Conservation (phyloP, 2,888 invertebrate genomes). For the Trachelus troglodyta region DNA sequence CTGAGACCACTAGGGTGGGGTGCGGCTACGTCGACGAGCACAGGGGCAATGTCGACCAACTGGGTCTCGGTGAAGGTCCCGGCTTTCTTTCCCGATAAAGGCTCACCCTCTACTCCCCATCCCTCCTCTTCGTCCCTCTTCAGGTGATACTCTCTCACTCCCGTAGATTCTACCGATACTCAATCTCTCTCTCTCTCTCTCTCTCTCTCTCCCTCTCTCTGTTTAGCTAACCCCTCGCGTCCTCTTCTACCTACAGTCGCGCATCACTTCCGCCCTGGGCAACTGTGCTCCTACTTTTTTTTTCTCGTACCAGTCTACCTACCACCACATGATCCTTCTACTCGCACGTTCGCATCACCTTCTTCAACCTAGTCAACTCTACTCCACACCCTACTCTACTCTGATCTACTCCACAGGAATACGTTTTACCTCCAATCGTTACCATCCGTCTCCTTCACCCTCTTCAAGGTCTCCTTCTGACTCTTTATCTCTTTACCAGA, state of each 20-base stretch:
- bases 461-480: constrained; percentile 1
- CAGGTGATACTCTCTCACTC: constrained; percentile 6
- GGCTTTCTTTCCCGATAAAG: constrained; percentile 24
- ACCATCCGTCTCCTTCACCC: too few relatives aligned
- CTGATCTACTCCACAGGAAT: too few relatives aligned
- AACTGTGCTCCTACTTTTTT: too few relatives aligned
- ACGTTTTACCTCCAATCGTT: too few relatives aligned
- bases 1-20: constrained; percentile 31
- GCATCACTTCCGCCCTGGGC: background rate
- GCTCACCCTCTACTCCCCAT: constrained; percentile 23
- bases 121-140: constrained; percentile 5
- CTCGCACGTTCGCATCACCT: background rate
- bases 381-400: too few relatives aligned
- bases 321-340: background rate
- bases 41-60: constrained; percentile 64
- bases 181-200: constrained; percentile 6
- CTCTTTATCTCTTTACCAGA: background rate
- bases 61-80: constrained; percentile 64
- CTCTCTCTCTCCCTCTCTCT: constrained; percentile 11
- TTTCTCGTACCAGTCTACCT: too few relatives aligned
- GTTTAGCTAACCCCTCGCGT: background rate
- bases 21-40: constrained; percentile 30
- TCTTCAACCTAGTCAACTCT: background rate
- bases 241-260: background rate
- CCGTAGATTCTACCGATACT: background rate